These are phyloP conservation scores for Meriones unguiculatus DNA, from an alignment of 2,113 vertebrate genomes.

Conservation along the genomic window DNA sequence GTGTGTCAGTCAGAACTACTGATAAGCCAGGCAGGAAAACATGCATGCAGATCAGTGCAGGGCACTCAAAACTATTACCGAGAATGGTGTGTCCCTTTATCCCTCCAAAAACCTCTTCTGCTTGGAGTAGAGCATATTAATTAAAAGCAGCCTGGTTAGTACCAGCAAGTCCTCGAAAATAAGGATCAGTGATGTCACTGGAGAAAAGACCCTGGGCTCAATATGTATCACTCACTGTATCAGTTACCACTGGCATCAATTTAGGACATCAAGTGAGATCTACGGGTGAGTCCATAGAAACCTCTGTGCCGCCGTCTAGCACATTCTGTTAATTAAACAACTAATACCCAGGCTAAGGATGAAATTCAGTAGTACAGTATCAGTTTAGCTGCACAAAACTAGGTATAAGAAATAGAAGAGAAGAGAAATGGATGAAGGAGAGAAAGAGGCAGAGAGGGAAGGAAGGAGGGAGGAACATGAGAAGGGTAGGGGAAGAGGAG, in stretches of 20 bases:
- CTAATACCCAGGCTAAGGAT: not conserved
- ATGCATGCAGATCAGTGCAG: not conserved
- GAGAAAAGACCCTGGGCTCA: not conserved
- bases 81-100: not conserved
- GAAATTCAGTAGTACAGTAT: not conserved
- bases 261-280: conserved; percentile 6
- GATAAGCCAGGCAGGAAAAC: not conserved
- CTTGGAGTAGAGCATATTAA: conserved; percentile 20
- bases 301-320: not conserved
- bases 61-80: not conserved
- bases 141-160: not conserved
- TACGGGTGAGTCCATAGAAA: not conserved
- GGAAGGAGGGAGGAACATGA: not conserved
- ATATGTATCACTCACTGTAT: not conserved
- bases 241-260: not conserved
- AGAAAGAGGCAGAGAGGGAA: not conserved
- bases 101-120: conserved; percentile 17
- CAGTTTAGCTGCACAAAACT: not conserved
- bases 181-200: not conserved
- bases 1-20: conserved; percentile 40
- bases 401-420: not conserved
- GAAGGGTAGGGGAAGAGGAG: not conserved
- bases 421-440: too few species aligned
- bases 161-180: not conserved
- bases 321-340: conserved; percentile 12